Percentiles rank a stretch among this genome's conserved stretches.
Conservation (phyloP, 2,113 vertebrate genomes). For the Carassius gibelio region DNA sequence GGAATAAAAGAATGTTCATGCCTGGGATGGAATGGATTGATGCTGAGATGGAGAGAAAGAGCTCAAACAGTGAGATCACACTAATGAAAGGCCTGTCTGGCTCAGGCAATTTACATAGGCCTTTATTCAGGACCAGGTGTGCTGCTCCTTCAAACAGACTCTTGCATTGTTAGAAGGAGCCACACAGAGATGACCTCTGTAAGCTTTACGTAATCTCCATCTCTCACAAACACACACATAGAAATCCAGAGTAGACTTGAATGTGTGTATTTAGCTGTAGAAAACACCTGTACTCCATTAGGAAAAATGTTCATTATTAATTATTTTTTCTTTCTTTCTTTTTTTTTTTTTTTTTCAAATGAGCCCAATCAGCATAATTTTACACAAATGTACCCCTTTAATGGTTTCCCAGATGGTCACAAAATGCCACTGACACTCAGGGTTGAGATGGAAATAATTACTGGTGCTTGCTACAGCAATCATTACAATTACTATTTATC, state of each 20-base stretch:
- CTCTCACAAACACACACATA: background rate
- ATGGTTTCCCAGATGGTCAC: conserved; percentile 14
- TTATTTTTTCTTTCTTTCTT: too few relatives aligned
- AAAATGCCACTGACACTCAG: conserved; percentile 25
- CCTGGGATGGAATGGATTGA: conserved; percentile 48
- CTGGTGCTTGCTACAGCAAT: background rate
- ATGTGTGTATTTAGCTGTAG: conserved; percentile 28
- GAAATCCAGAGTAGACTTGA: conserved; percentile 13
- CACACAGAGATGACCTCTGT: conserved; percentile 30
- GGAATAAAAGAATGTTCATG: conserved; percentile 55
- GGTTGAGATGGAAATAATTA: background rate
- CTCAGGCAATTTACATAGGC: conserved; percentile 54
- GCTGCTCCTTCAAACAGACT: conserved; percentile 54
- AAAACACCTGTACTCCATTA: conserved; percentile 27
- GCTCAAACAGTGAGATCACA: conserved; percentile 52
- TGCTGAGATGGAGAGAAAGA: conserved; percentile 38
- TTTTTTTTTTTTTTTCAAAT: background rate
- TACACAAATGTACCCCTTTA: background rate
- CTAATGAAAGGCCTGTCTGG: conserved; percentile 60
- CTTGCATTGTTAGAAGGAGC: conserved; percentile 35
- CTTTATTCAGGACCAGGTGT: conserved; percentile 63
- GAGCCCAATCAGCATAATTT: conserved; percentile 26
- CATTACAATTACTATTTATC: background rate
- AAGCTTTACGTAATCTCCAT: conserved; percentile 20
- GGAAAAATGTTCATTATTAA: background rate